Evolutionary conservation across 2,113 vertebrate genomes (phyloP).

Genomic region (Tringa solitaria): DNA sequence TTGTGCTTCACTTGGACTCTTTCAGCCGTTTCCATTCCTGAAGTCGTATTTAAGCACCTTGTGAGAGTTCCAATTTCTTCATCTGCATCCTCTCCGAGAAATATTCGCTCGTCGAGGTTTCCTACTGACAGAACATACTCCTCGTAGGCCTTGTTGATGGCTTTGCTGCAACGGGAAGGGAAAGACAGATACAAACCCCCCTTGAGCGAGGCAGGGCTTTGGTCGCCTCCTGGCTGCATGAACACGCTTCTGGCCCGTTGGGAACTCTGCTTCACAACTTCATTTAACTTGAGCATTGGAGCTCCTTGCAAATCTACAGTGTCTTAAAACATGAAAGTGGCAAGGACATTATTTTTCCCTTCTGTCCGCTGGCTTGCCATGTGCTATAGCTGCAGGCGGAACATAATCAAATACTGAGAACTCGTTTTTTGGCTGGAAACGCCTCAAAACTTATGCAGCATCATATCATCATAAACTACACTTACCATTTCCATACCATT

Average conservation of each 20-base stretch:
- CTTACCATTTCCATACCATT: neutral
- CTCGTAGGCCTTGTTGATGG: conserved; percentile 90
- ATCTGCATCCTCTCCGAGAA: conserved; percentile 87
- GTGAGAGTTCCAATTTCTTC: conserved; percentile 88
- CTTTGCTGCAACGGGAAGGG: conserved; percentile 72
- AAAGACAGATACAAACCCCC: neutral
- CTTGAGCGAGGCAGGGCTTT: neutral
- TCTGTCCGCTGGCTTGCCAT: neutral
- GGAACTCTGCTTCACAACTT: neutral
- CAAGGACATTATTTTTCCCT: neutral
- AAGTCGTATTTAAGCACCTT: conserved; percentile 74
- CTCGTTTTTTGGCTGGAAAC: neutral
- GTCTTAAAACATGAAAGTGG: neutral
- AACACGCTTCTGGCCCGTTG: neutral
- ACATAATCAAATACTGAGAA: neutral
- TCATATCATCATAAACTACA: neutral
- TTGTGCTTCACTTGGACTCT: conserved; percentile 72
- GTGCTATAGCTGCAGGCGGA: neutral
- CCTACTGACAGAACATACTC: conserved; percentile 88
- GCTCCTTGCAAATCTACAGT: neutral
- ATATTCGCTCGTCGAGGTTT: conserved; percentile 90
- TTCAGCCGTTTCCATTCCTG: conserved; percentile 75
- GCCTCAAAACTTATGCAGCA: neutral
- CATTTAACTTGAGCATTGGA: neutral
- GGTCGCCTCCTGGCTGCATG: neutral